Evolutionary conservation across 2,888 invertebrate species (phyloP).

Genomic region (Allophyes oxyacanthae): DNA sequence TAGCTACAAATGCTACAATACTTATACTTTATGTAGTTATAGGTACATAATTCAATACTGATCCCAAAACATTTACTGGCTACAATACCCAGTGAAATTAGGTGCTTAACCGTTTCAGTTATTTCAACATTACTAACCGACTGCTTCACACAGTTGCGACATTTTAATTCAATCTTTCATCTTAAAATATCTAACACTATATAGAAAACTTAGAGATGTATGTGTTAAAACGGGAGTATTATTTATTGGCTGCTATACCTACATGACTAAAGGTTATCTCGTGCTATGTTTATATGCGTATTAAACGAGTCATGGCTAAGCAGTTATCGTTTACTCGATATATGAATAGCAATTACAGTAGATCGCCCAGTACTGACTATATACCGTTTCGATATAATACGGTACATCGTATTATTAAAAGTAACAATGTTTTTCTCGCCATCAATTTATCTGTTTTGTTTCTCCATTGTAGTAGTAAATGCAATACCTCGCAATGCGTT

Average conservation of each 20-base stretch:
- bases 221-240: constrained; percentile 48
- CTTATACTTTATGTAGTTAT: too few species aligned
- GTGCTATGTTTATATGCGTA: constrained; percentile 67
- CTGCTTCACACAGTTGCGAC: too few species aligned
- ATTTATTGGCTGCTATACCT: constrained; percentile 63
- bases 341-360: constrained; percentile 13
- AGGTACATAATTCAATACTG: too few species aligned
- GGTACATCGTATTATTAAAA: background rate
- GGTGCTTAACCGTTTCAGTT: too few species aligned
- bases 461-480: constrained; percentile 48
- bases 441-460: constrained; percentile 47
- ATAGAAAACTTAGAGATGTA: constrained; percentile 11
- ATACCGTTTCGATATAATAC: constrained; percentile 13
- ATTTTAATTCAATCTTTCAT: too few species aligned
- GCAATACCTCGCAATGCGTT: constrained; percentile 52
- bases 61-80: too few species aligned
- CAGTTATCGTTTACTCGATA: constrained; percentile 60
- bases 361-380: constrained; percentile 13
- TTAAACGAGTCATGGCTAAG: constrained; percentile 74
- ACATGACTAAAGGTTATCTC: constrained; percentile 79
- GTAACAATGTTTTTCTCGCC: constrained; percentile 49
- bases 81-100: too few species aligned
- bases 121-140: too few species aligned
- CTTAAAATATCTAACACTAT: too few species aligned
- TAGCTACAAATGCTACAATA: too few species aligned